phyloP scores from a whole-genome alignment of 1,140 invertebrate genomes.

The Philotrypesis tridentata region DNA sequence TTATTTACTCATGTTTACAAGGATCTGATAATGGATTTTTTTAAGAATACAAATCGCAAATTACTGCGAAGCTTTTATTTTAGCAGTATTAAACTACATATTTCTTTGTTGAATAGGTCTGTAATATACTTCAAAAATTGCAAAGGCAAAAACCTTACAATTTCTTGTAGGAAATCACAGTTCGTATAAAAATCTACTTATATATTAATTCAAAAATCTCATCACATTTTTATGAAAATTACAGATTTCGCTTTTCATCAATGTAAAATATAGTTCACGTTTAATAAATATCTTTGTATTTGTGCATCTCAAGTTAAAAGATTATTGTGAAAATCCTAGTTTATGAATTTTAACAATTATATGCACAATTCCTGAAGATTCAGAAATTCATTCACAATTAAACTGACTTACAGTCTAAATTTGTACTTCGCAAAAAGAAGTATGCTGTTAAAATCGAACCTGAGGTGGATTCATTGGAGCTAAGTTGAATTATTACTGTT shows the following conservation, averaged over 20 bases:
- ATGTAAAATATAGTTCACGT: not conserved
- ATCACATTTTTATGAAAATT: not conserved
- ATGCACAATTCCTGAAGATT: slow-evolving; percentile 9
- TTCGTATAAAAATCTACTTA: not conserved
- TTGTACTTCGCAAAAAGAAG: slow-evolving; percentile 37
- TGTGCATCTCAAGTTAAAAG: not conserved
- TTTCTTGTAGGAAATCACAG: not conserved
- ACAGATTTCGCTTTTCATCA: not conserved
- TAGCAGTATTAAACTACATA: no score
- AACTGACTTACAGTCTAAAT: slow-evolving; percentile 10
- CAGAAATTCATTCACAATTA: not conserved
- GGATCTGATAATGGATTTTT: no score
- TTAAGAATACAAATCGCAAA: no score
- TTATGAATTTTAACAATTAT: slow-evolving; percentile 17
- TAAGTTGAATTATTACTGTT: slow-evolving; percentile 42
- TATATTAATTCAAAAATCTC: not conserved
- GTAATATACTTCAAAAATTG: not conserved
- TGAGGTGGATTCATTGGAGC: not conserved
- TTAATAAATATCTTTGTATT: not conserved
- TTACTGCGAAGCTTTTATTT: no score
- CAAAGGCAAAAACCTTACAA: not conserved
- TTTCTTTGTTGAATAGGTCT: not conserved
- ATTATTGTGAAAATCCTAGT: not conserved
- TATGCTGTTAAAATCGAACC: not conserved
- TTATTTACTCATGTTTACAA: no score